Evolutionary conservation across 1,140 invertebrate species (phyloP).

Genomic region (Meteorus sp.): DNA sequence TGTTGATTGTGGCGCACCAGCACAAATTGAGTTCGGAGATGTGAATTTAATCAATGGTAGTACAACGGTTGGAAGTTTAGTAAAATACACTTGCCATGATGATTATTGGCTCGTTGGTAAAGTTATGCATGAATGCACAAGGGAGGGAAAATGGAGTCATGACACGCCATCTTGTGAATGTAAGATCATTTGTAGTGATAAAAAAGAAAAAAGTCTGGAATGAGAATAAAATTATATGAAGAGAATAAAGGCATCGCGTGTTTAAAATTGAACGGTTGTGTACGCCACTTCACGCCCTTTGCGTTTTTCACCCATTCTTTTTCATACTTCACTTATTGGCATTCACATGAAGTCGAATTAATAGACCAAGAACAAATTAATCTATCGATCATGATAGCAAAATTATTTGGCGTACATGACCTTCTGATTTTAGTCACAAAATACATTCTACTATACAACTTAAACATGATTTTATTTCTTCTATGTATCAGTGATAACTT

Average conservation of each 20-base stretch:
- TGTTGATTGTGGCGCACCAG: conserved; percentile 84
- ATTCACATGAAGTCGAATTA: conserved; percentile 7
- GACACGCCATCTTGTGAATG: conserved; percentile 82
- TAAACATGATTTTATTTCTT: conserved; percentile 18
- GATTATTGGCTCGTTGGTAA: conserved; percentile 83
- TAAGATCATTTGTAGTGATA: too few relatives aligned
- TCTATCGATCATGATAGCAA: too few relatives aligned
- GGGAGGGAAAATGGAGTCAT: conserved; percentile 85
- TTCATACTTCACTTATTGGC: too few relatives aligned
- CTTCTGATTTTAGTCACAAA: too few relatives aligned
- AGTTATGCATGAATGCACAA: conserved; percentile 71
- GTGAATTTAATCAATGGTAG: conserved; percentile 74
- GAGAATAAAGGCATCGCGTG: too few relatives aligned
- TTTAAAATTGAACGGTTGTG: too few relatives aligned
- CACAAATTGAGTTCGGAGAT: conserved; percentile 74
- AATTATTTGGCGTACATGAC: too few relatives aligned
- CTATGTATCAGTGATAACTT: conserved; percentile 73
- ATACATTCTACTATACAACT: too few relatives aligned
- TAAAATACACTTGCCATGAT: conserved; percentile 76
- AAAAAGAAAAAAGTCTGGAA: too few relatives aligned
- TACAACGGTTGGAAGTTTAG: conserved; percentile 76
- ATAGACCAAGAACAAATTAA: conserved; percentile 12
- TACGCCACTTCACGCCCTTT: too few relatives aligned
- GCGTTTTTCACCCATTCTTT: too few relatives aligned
- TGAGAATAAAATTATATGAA: too few relatives aligned